These are phyloP conservation scores for Tipula vernalis DNA, from an alignment of 2,888 invertebrate genomes.

Conservation along the genomic window DNA sequence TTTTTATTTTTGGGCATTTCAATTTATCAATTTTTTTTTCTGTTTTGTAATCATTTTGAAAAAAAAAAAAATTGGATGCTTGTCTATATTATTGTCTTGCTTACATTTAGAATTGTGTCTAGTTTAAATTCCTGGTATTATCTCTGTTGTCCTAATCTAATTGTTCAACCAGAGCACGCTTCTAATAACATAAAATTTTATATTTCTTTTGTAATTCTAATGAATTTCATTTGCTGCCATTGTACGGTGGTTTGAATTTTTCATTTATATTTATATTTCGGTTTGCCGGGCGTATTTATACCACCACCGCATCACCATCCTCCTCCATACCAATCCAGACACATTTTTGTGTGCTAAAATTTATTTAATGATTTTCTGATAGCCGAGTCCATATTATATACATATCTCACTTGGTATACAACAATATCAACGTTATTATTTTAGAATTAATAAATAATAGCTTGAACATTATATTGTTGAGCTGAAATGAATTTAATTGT, in stretches of 20 bases:
- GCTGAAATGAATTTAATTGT: not conserved
- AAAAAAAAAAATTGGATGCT: too few relatives aligned
- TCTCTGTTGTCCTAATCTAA: not conserved
- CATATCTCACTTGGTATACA: not conserved
- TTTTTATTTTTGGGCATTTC: not conserved
- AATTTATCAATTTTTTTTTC: not conserved
- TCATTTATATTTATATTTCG: not conserved
- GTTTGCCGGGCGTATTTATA: not conserved
- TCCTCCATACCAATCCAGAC: not conserved
- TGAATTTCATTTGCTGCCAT: not conserved
- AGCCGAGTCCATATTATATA: not conserved
- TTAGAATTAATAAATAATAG: not conserved
- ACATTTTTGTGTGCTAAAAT: not conserved
- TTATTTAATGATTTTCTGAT: not conserved
- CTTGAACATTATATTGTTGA: not conserved
- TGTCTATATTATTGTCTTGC: too few relatives aligned
- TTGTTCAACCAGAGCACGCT: conserved; percentile 4
- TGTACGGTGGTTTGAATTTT: not conserved
- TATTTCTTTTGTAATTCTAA: not conserved
- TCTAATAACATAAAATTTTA: not conserved
- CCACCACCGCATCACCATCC: not conserved
- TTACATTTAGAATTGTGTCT: not conserved
- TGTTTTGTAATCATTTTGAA: not conserved
- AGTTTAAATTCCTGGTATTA: not conserved
- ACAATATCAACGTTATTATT: not conserved